Conservation (phyloP, 2,797 vertebrate species). For the Valencia hispanica region DNA sequence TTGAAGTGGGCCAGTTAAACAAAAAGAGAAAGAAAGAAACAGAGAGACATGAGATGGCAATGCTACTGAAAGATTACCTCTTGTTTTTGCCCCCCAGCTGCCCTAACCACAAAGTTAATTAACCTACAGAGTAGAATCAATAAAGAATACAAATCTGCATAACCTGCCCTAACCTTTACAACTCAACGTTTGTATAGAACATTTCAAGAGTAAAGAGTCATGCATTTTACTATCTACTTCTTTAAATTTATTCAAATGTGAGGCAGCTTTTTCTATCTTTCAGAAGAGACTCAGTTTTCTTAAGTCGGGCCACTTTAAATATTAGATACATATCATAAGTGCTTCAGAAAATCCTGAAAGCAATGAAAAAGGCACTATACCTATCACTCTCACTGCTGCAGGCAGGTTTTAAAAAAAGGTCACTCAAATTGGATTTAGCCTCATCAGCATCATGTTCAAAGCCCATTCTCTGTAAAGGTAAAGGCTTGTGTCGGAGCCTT, state of each 20-base stretch:
- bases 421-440: not conserved
- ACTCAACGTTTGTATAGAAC: not conserved
- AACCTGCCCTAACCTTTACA: not conserved
- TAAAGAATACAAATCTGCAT: constrained; percentile 1
- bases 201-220: not conserved
- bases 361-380: not conserved
- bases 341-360: not conserved
- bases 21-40: not conserved
- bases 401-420: not conserved
- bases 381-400: too few relatives aligned
- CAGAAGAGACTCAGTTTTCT: not conserved
- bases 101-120: constrained; percentile 19
- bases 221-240: not conserved
- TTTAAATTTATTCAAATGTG: not conserved
- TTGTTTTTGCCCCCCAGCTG: too few relatives aligned
- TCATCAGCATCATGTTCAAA: not conserved
- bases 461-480: not conserved
- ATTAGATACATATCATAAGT: not conserved
- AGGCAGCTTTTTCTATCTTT: not conserved
- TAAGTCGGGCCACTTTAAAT: not conserved
- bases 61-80: not conserved
- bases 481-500: not conserved
- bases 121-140: constrained; percentile 10
- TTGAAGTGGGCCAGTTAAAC: constrained; percentile 2
- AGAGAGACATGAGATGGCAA: not conserved